Evolutionary conservation across 2,888 invertebrate genomes (phyloP), one percentile per base, ranked within the genome.

Genomic region (Desoria tigrina): DNA sequence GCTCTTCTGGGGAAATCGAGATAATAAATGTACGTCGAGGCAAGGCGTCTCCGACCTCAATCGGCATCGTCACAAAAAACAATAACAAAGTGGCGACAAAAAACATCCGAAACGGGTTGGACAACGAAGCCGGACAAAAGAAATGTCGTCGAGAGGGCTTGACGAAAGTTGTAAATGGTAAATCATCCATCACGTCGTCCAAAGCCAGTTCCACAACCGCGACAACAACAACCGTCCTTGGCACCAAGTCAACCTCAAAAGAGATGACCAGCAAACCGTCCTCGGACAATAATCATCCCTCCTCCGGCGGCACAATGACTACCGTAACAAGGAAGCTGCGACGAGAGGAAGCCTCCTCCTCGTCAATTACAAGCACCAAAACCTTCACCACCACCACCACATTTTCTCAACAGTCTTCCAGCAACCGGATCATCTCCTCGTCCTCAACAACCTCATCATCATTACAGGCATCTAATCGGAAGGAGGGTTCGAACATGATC

Each of bases 1-100:
- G 16, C n/a, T 42, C 45, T 27, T 21, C 58, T 11, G 58, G 58
- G 49, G 58, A 58, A 24, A 58, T n/a, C 45, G 58, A 58, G 49
- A 58, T 27, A 18, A 45, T 27, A 11, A 45, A 45, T 45, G n/a
- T 45, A 6, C 6, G 45, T 11, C 6, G n/a, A n/a, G 45, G 45
- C 4, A 45, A 21, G 6, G n/a, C 45, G 16, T 32, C 32, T 32
- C 6, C 32, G 6, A 32, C 32, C 11, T 32, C 32, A 4, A 32
- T 11, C 11, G 32, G 32, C 4, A 32, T 7, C 11, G 32, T 32
- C 6, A 32, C 32, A 7, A 32, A 4, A 32, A 32, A 32, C 11
- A 32, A 32, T 11, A 32, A 32, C 32, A 32, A 32, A 4, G 55
- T 16, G 6, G 32, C 7, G 28, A 2, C 18, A n/a, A 55, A 55